Evolutionary conservation across 37 sponge, comb jelly and placozoan genomes (phyloP).

Genomic region (Hormiphora californensis): DNA sequence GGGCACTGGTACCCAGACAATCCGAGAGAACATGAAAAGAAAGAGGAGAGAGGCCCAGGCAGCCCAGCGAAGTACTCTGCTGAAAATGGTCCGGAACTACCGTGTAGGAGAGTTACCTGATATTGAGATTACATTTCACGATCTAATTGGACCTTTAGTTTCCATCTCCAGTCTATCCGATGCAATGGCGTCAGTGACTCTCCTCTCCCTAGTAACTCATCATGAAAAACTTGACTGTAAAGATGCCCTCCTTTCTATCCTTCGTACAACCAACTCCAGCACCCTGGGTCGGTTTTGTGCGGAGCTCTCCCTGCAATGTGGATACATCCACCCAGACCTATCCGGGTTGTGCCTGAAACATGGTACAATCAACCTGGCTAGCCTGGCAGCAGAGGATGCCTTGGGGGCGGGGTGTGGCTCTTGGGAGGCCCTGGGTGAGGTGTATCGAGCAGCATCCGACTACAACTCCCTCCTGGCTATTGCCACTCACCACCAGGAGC

Average conservation of each 20-base stretch:
- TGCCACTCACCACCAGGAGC: conserved; percentile 6
- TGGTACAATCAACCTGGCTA: not conserved
- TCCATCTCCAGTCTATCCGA: conserved; percentile 67
- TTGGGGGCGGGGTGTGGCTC: not conserved
- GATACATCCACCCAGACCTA: not conserved
- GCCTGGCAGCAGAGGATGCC: conserved; percentile 3
- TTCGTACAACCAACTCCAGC: not conserved
- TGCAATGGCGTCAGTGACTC: not conserved
- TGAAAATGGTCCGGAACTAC: conserved; percentile 65
- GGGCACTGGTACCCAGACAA: not conserved
- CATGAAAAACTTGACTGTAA: not conserved
- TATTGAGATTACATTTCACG: conserved; percentile 90
- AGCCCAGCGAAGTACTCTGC: not conserved
- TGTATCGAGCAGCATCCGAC: conserved; percentile 6
- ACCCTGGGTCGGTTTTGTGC: not conserved
- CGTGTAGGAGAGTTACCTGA: conserved; percentile 94
- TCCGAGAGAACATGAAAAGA: not conserved
- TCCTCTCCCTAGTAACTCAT: not conserved
- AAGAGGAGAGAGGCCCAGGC: not conserved
- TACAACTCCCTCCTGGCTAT: not conserved
- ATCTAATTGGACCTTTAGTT: conserved; percentile 88
- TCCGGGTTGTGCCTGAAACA: not conserved
- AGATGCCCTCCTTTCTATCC: not conserved
- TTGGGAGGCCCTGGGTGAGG: not conserved
- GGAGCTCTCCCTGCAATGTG: not conserved